These are phyloP conservation scores for Drosophila merina DNA, from an alignment of 2,888 invertebrate genomes.

Conservation along the genomic window DNA sequence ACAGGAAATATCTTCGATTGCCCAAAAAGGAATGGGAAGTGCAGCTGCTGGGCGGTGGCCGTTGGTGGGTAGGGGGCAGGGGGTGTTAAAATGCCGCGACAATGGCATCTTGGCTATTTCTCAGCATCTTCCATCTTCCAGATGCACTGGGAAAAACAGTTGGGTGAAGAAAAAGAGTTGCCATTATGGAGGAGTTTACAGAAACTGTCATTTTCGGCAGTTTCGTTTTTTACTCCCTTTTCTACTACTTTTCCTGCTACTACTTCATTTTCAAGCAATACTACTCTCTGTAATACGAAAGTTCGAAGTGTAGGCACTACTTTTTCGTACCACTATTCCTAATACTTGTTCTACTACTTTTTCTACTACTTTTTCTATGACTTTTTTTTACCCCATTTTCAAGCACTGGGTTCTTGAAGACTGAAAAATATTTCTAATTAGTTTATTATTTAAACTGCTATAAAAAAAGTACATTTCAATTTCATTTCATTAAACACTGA, in stretches of 20 bases:
- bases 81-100: conserved; percentile 11
- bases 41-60: conserved; percentile 8
- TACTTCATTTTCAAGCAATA: too few relatives aligned
- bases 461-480: too few relatives aligned
- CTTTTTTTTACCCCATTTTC: not conserved
- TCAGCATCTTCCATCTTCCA: conserved; percentile 45
- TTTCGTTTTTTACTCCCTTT: too few relatives aligned
- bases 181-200: too few relatives aligned
- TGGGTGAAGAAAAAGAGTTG: too few relatives aligned
- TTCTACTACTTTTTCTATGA: not conserved
- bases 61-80: not conserved
- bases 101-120: conserved; percentile 63
- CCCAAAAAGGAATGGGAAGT: conserved; percentile 46
- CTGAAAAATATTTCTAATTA: not conserved
- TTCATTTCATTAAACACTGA: too few relatives aligned
- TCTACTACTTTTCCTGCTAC: too few relatives aligned
- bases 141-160: not conserved
- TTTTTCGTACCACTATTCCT: not conserved
- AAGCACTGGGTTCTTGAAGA: not conserved
- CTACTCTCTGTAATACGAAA: too few relatives aligned
- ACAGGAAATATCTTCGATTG: conserved; percentile 58
- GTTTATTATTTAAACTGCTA: too few relatives aligned
- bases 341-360: not conserved
- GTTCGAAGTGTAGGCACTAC: not conserved
- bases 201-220: too few relatives aligned